phyloP scores from a whole-genome alignment of 2,888 invertebrate genomes.

The Ecdyonurus torrentis region DNA sequence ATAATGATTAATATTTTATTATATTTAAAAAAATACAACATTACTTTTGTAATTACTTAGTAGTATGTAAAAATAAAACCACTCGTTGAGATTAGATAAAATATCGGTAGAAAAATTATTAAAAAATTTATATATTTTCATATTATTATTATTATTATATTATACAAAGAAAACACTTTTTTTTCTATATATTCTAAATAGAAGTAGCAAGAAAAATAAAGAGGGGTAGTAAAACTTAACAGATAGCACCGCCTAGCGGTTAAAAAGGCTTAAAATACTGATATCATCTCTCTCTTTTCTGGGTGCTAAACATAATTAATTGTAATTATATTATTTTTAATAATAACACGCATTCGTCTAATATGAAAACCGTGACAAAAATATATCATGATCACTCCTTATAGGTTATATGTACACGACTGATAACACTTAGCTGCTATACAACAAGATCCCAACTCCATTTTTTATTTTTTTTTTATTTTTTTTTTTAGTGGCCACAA shows the following conservation, averaged over 20 bases:
- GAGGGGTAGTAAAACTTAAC: background rate
- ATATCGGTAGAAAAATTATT: background rate
- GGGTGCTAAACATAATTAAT: background rate
- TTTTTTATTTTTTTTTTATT: too few species aligned
- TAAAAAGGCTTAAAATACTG: background rate
- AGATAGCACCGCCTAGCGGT: background rate
- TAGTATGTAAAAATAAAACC: background rate
- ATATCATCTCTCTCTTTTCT: background rate
- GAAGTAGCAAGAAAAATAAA: background rate
- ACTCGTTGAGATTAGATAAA: background rate
- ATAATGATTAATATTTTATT: too few species aligned
- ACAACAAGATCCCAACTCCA: background rate
- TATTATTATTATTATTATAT: too few species aligned
- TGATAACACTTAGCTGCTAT: background rate
- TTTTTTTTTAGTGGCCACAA: too few species aligned
- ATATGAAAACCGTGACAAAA: conserved; percentile 3
- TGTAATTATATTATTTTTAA: background rate
- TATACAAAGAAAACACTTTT: background rate
- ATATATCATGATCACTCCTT: background rate
- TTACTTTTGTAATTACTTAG: background rate
- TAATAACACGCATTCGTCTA: background rate
- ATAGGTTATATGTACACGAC: background rate
- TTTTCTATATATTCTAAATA: background rate
- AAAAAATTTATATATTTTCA: too few species aligned
- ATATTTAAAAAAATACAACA: background rate